A percentile compares a stretch with the other conserved stretches of the same genome.
Evolutionary conservation across 2,888 invertebrate genomes (phyloP).

Genomic region (Boloria euphrosyne): DNA sequence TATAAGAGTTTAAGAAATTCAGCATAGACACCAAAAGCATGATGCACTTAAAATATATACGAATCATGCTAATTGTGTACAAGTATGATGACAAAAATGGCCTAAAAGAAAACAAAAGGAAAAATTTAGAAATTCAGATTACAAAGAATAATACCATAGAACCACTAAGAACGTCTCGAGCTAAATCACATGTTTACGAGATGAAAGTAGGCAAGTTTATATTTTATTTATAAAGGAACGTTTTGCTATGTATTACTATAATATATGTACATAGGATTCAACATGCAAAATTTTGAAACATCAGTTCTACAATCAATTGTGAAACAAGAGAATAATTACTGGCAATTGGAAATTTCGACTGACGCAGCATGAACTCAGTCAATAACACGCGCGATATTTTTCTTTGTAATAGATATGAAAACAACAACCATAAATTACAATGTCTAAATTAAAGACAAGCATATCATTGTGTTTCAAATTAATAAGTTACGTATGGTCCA

Average conservation of each 20-base stretch:
- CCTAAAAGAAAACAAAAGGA: constrained; percentile 50
- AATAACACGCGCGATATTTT: constrained; percentile 55
- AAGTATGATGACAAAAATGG: constrained; percentile 58
- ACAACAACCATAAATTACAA: constrained; percentile 52
- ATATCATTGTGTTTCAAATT: constrained; percentile 58
- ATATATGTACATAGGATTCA: background rate
- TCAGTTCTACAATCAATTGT: background rate
- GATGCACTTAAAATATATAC: constrained; percentile 66
- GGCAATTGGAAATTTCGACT: background rate
- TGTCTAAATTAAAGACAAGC: constrained; percentile 68
- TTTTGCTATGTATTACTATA: too few species aligned
- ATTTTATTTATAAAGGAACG: background rate
- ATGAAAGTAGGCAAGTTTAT: background rate
- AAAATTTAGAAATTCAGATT: constrained; percentile 50
- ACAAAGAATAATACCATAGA: constrained; percentile 68
- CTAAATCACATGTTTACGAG: background rate
- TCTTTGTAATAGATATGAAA: constrained; percentile 59
- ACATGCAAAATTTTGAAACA: background rate
- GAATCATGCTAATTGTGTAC: constrained; percentile 74
- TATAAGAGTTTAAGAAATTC: constrained; percentile 38
- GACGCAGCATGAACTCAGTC: background rate
- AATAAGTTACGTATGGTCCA: constrained; percentile 41
- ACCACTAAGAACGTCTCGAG: background rate
- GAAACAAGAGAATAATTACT: background rate
- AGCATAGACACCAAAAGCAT: constrained; percentile 80